phyloP scores from a whole-genome alignment of 2,888 invertebrate species.

The Halictus quadricinctus region DNA sequence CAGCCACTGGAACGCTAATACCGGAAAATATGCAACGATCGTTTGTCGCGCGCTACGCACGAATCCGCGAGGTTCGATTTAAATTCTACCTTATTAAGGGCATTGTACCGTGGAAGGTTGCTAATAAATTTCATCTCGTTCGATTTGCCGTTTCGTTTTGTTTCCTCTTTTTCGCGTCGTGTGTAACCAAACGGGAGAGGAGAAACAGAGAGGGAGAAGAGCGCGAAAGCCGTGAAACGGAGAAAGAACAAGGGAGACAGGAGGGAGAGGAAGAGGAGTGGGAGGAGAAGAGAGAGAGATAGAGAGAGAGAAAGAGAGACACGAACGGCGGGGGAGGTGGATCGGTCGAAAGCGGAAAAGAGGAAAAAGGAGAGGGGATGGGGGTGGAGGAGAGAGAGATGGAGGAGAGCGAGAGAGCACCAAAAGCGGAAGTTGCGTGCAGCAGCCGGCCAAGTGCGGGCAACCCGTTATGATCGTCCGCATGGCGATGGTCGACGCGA shows the following conservation, averaged over 20 bases:
- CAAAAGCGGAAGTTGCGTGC: conserved; percentile 76
- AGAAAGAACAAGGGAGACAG: background rate
- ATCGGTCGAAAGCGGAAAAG: conserved; percentile 46
- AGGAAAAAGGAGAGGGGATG: conserved; percentile 45
- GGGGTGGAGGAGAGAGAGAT: conserved; percentile 33
- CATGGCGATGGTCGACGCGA: conserved; percentile 72
- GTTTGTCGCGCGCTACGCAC: conserved; percentile 33
- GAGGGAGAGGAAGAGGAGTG: background rate
- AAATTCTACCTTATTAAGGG: conserved; percentile 65
- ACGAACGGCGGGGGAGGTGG: conserved; percentile 28
- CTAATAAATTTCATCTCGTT: conserved; percentile 66
- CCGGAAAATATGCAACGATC: conserved; percentile 34
- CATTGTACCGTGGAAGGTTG: conserved; percentile 52
- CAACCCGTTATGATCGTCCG: conserved; percentile 75
- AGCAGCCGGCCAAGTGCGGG: conserved; percentile 72
- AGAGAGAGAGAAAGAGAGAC: background rate
- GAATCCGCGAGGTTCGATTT: conserved; percentile 47
- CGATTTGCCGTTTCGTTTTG: conserved; percentile 35
- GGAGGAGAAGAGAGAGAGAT: background rate
- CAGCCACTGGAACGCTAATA: conserved; percentile 23
- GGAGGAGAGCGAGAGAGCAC: conserved; percentile 49
- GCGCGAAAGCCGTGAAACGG: background rate
- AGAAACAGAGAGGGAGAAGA: background rate
- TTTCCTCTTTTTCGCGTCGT: background rate
- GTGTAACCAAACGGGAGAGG: conserved; percentile 11